Conservation (phyloP, 2,888 invertebrate genomes). For the Plagodis dolabraria region DNA sequence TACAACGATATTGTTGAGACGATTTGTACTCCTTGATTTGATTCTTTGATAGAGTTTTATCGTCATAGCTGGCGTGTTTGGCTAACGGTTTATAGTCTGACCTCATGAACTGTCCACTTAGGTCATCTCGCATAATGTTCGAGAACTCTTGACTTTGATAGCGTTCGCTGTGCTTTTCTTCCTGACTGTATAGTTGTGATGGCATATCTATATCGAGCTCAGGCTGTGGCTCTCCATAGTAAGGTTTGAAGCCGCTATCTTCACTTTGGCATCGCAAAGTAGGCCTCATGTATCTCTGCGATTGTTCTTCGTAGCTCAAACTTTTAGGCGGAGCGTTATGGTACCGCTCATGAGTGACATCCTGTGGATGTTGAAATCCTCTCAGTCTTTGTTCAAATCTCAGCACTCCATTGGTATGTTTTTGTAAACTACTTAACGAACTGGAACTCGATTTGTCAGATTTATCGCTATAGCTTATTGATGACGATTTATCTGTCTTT, state of each 20-base stretch:
- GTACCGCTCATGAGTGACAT: slow-evolving; percentile 65
- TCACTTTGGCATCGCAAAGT: slow-evolving; percentile 86
- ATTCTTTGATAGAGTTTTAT: slow-evolving; percentile 86
- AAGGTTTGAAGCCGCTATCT: slow-evolving; percentile 79
- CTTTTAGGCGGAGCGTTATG: slow-evolving; percentile 78
- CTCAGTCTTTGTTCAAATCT: slow-evolving; percentile 70
- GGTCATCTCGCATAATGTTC: slow-evolving; percentile 72
- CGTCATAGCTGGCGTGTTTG: slow-evolving; percentile 88
- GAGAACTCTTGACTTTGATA: slow-evolving; percentile 88
- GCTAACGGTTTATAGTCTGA: slow-evolving; percentile 85
- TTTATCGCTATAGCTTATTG: slow-evolving; percentile 81
- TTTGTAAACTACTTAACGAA: slow-evolving; percentile 78
- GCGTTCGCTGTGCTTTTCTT: slow-evolving; percentile 86
- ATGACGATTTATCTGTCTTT: slow-evolving; percentile 77
- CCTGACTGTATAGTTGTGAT: slow-evolving; percentile 85
- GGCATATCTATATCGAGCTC: slow-evolving; percentile 85
- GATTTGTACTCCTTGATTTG: slow-evolving; percentile 87
- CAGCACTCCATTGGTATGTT: slow-evolving; percentile 70
- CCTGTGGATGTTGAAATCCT: slow-evolving; percentile 58
- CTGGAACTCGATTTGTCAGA: slow-evolving; percentile 83
- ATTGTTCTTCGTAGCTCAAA: slow-evolving; percentile 77
- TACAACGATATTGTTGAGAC: slow-evolving; percentile 82
- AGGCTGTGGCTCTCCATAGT: slow-evolving; percentile 74
- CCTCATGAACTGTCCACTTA: slow-evolving; percentile 69
- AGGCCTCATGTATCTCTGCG: slow-evolving; percentile 75